Conservation (phyloP, 1,140 invertebrate genomes). For the Rhagoletis zephyria region DNA sequence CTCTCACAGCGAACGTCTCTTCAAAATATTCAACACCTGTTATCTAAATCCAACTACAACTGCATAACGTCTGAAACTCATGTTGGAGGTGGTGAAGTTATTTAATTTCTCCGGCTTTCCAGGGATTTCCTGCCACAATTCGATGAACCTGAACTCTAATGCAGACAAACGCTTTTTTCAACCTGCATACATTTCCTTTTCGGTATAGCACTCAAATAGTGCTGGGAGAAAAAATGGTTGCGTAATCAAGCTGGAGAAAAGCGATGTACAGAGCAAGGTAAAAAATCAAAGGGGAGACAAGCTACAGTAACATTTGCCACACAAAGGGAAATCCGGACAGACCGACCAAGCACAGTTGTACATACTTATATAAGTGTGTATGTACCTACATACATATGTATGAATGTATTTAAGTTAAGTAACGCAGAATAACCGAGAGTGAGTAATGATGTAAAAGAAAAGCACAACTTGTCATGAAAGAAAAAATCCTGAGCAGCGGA, state of each 20-base stretch:
- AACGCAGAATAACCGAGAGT: neutral
- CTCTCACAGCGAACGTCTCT: neutral
- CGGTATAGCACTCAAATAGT: neutral
- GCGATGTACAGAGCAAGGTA: constrained; percentile 4
- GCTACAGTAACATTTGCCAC: constrained; percentile 27
- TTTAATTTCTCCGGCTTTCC: constrained; percentile 15
- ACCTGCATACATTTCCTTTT: constrained; percentile 3
- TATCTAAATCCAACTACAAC: neutral
- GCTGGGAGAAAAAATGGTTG: constrained; percentile 23
- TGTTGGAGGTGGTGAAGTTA: neutral
- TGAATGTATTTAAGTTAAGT: neutral
- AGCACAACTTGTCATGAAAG: constrained; percentile 6
- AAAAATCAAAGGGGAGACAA: neutral
- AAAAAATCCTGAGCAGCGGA: neutral
- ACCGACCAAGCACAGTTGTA: neutral
- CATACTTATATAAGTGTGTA: neutral
- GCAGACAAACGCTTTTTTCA: constrained; percentile 36
- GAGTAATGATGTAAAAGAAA: neutral
- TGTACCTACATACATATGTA: neutral
- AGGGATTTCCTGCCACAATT: constrained; percentile 52
- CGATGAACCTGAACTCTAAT: constrained; percentile 9
- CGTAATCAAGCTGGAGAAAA: constrained; percentile 17
- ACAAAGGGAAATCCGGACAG: constrained; percentile 22
- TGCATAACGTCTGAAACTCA: neutral
- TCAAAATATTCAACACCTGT: neutral